Evolutionary conservation across 2,113 vertebrate species (phyloP).

Genomic region (Atractosteus spatula): DNA sequence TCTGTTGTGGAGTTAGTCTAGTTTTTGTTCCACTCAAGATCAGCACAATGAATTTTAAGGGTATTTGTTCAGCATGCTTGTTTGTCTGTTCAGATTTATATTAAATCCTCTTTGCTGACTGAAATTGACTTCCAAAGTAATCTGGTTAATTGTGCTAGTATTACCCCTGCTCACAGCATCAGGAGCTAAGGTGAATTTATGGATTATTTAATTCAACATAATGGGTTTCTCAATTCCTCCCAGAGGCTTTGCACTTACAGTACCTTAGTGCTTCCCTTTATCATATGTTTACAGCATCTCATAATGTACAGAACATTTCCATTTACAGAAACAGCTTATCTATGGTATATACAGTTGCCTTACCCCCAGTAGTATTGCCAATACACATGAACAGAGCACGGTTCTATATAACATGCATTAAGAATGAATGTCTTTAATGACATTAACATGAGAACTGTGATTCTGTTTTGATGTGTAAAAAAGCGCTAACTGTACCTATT

Average conservation of each 20-base stretch:
- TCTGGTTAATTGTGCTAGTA: conserved; percentile 1
- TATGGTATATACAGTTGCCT: background rate
- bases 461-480: background rate
- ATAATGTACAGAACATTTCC: background rate
- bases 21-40: no score
- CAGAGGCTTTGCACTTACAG: background rate
- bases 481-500: background rate
- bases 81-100: conserved; percentile 5
- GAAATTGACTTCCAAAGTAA: conserved; percentile 4
- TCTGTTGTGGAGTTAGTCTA: no score
- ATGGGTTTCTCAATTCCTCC: background rate
- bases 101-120: conserved; percentile 1
- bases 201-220: conserved; percentile 1
- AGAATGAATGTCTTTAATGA: background rate
- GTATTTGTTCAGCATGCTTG: background rate
- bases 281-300: background rate
- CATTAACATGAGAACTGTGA: background rate
- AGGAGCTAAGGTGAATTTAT: background rate
- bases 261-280: background rate
- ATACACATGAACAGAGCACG: background rate
- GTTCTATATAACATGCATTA: background rate
- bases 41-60: background rate
- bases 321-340: no score
- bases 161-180: background rate
- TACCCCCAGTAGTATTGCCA: background rate